Base-by-base conservation (phyloP, 2,888 invertebrate species). In the Noctua comes region DNA sequence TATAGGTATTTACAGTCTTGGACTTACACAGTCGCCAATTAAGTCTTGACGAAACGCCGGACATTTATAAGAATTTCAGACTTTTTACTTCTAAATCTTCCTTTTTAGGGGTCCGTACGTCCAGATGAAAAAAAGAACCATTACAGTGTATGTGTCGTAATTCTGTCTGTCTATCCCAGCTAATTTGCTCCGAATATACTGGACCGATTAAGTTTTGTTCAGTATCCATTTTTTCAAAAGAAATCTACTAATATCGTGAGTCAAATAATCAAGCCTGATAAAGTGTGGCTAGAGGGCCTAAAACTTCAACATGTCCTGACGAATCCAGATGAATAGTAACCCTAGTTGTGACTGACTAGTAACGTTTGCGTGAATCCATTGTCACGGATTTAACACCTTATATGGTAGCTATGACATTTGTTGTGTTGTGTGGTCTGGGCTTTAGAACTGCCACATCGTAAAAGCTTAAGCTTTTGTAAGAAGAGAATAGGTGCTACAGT, bases 391-490 rank as follows among this genome's bases (percentile, higher is more conserved):
- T 79, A 68, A 79, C 65, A 46, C 76, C 79, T 68, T 74, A 73
- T 36, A n/a, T 57, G 66, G 79, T 24, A 68, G 70, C 24, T 59
- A 43, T 48, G 43, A 76, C 73, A 65, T 79, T 40, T 64, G 54
- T 46, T 54, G 40, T 64, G 48, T 24, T 85, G 80, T 85, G 86
- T 85, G 82, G 85, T 81, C 86, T 31, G 13, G 18, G 43, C 65
- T 73, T 73, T 79, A 70, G 48, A 66, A 65, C 36, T 36, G 65
- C 27, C 43, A n/a, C 16, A 64, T 64, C 36, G 24, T 31, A 46
- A 73, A 69, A 65, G 57, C 18, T 68, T 43, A 69, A 57, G 54
- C n/a, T 73, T 71, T 66, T 57, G 40, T 73, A 2, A 21, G 21
- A 21, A 21, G 73, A 40, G 73, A 66, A 54, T 66, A 66, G n/a